Percentiles rank a stretch among this genome's conserved stretches.
phyloP scores from a whole-genome alignment of 2,113 vertebrate genomes.

The Urocynchramus pylzowi region DNA sequence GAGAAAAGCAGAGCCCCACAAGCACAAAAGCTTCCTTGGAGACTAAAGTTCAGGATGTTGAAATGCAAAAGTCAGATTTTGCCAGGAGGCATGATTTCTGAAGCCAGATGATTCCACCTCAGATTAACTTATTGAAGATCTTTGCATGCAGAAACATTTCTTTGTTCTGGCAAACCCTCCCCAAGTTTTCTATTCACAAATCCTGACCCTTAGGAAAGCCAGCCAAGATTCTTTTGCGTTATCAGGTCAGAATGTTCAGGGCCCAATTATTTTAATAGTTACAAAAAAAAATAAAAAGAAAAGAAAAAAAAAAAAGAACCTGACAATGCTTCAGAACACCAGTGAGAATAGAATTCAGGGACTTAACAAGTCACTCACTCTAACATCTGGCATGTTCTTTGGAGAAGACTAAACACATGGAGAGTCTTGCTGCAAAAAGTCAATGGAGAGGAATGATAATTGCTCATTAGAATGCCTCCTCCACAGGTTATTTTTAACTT shows the following conservation, averaged over 20 bases:
- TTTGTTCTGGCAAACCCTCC: conserved; percentile 49
- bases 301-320: neutral
- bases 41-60: conserved; percentile 21
- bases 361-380: conserved; percentile 46
- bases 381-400: conserved; percentile 57
- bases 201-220: conserved; percentile 20
- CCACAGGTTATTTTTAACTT: conserved; percentile 56
- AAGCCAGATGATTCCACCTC: conserved; percentile 48
- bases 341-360: conserved; percentile 6
- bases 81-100: conserved; percentile 44
- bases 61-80: conserved; percentile 55
- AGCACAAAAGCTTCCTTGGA: conserved; percentile 47
- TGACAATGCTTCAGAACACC: conserved; percentile 19
- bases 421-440: conserved; percentile 48
- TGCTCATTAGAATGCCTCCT: conserved; percentile 63
- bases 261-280: conserved; percentile 67
- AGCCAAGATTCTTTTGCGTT: conserved; percentile 37
- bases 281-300: neutral
- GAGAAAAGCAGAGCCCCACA: neutral
- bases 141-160: conserved; percentile 47
- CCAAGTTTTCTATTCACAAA: conserved; percentile 36
- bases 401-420: conserved; percentile 45
- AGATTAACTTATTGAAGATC: conserved; percentile 42
- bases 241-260: conserved; percentile 44
- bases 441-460: conserved; percentile 61